Evolutionary conservation across 1,140 invertebrate species (phyloP), one percentile per base, ranked within the genome.

Genomic region (Pseudachorutes palmiensis): DNA sequence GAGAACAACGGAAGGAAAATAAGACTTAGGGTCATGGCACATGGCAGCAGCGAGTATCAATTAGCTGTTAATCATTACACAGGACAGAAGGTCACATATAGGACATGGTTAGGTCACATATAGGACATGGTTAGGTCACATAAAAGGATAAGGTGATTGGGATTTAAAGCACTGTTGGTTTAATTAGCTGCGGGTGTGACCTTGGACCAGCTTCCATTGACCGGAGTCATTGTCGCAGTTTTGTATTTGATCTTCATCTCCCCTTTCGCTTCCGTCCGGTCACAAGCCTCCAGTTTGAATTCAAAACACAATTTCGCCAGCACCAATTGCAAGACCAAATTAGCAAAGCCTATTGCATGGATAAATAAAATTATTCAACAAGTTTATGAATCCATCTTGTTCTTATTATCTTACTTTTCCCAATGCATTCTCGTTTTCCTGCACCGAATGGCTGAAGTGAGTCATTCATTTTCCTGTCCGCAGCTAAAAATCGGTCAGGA

Each of bases 151-250:
- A n/a, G n/a, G n/a, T n/a, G n/a, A n/a, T n/a, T n/a, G n/a, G n/a
- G n/a, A n/a, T n/a, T n/a, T n/a, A n/a, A n/a, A n/a, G n/a, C n/a
- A n/a, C n/a, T n/a, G n/a, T n/a, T n/a, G n/a, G n/a, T 45, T 45
- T 55, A 55, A 26, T 9, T 22, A 19, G 51, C 51, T 3, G 24
- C 14, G 12, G 51, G 51, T 14, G 51, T 55, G 51, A 24, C 51
- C 24, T 22, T 14, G 24, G 58, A 22, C 58, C 58, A 60, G n/a
- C 59, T 60, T 36, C 66, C 66, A 32, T 69, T 51, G 60, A 32
- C 62, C 28, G 70, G 70, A 1, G 64, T 66, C 70, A 71, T 71
- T 2, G 70, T 71, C 0, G 70, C 70, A 14, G 62, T 69, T 45
- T 71, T 71, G 31, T 66, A 71, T 0, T 58, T 12, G 24, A 71